Evolutionary conservation across 2,888 invertebrate species (phyloP).

Genomic region (Gastracanthus pulcherrimus): DNA sequence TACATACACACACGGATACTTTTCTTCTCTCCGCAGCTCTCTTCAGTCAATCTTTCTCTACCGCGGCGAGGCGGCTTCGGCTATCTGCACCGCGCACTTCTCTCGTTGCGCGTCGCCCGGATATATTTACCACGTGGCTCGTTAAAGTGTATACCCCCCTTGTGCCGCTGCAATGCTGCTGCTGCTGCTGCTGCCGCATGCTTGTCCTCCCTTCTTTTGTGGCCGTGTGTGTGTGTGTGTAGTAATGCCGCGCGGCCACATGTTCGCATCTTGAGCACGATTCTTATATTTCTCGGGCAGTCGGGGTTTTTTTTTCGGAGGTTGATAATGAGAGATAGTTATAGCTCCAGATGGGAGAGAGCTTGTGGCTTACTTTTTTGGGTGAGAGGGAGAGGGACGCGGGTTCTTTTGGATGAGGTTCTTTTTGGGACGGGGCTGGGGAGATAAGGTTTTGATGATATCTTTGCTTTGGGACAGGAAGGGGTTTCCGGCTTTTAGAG

Average conservation of each 20-base stretch:
- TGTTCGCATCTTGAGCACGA: not conserved
- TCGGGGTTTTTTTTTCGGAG: not conserved
- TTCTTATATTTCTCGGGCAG: not conserved
- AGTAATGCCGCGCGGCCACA: not conserved
- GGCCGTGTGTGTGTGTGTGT: not conserved
- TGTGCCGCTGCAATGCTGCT: too few relatives aligned
- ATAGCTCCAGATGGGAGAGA: not conserved
- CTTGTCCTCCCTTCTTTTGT: constrained; percentile 8
- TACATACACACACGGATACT: too few relatives aligned
- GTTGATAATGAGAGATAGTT: not conserved
- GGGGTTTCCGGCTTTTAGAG: not conserved
- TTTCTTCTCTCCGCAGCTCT: not conserved
- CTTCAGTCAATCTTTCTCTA: not conserved
- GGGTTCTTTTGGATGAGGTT: not conserved
- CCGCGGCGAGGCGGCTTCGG: not conserved
- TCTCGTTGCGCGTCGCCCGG: constrained; percentile 8
- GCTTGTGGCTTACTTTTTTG: not conserved
- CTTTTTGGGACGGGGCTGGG: not conserved
- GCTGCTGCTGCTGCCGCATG: too few relatives aligned
- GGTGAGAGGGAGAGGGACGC: not conserved
- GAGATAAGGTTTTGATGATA: not conserved
- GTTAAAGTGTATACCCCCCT: constrained; percentile 46
- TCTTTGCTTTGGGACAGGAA: not conserved
- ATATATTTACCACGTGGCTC: constrained; percentile 55
- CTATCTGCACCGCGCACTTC: constrained; percentile 42